A percentile compares a stretch with the other conserved stretches of the same genome.
Evolutionary conservation across 2,888 invertebrate genomes (phyloP).

Genomic region (Neoitamus cyanurus): DNA sequence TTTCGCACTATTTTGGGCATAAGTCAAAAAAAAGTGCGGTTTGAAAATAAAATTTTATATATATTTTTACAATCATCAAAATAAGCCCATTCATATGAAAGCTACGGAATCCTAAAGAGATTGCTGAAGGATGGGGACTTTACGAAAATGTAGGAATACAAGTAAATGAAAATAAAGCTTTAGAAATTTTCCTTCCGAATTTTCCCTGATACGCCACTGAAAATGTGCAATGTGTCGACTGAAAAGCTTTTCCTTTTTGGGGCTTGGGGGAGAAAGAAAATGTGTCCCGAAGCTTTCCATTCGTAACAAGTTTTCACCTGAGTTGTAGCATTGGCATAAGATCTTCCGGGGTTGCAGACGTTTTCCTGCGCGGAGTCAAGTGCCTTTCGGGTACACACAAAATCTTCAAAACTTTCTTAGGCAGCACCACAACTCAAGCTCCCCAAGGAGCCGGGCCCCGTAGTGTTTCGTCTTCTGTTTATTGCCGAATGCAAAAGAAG

Average conservation of each 20-base stretch:
- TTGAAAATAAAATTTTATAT: no score
- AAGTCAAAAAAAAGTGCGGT: no score
- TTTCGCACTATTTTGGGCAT: no score
- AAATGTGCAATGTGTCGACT: background rate
- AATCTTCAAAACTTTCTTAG: background rate
- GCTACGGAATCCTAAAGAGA: no score
- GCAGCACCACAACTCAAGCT: background rate
- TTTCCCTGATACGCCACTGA: background rate
- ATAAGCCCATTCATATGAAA: no score
- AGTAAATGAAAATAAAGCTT: background rate
- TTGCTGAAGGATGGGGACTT: background rate
- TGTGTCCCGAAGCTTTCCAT: conserved; percentile 6
- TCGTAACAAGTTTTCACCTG: conserved; percentile 22
- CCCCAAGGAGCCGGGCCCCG: background rate
- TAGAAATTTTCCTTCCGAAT: background rate
- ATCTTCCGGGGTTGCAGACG: conserved; percentile 39
- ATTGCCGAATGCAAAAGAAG: background rate
- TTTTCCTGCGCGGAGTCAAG: conserved; percentile 10
- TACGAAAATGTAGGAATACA: background rate
- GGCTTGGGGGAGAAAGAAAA: background rate
- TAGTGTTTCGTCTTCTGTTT: background rate
- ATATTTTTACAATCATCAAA: no score
- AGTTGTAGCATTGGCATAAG: conserved; percentile 27
- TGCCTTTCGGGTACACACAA: background rate
- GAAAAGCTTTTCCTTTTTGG: background rate